Base-by-base conservation (phyloP, 2,797 vertebrate genomes). In the Caiman crocodilus region DNA sequence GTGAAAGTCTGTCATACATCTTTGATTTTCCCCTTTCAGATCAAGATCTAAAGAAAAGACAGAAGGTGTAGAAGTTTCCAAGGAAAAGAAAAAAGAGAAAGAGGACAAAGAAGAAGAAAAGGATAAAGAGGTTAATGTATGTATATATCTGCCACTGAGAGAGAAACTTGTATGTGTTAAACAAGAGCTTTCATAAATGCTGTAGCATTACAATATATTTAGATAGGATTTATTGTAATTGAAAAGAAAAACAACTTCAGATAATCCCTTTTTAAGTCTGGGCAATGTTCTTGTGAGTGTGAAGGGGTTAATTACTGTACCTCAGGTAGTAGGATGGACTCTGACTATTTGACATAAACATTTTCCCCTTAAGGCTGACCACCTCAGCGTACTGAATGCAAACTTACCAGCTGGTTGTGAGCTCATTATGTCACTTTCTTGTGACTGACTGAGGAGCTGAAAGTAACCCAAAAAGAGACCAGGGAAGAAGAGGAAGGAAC, bases 81-180 rank as follows among this genome's bases (percentile, higher is more conserved):
- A 98, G 89, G 99, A 99, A 17, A 99, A 99, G 98, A 99, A 99
- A 96, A 99, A 99, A 96, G 96, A 98, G 82, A 99, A 99, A 96
- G 99, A 99, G 23, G 99, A 99, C 92, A 99, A 99, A 93, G 99
- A 99, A 77, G 99, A 99, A 76, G 99, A 99, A 85, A 99, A 99
- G 89, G 98, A 99, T 74, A 99, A 99, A 92, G 99, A 99, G 97
- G 99, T 99, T 93, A 98, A 98, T 93, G 96, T 98, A 96, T 93
- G 98, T 95, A 89, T 90, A 0, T 94, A 79, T 32, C 95, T 87
- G 95, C 91, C 63, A 95, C 95, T 32, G 95, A 97, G 95, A 95
- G 96, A 94, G 35, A 75, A 56, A 6, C 26, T 87, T 90, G 4
- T 55, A 78, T 78, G 4, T 14, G 7, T 69, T 88, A 11, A 71